Evolutionary conservation across 2,797 vertebrate species (phyloP).

Genomic region (Euphonia xanthogaster): DNA sequence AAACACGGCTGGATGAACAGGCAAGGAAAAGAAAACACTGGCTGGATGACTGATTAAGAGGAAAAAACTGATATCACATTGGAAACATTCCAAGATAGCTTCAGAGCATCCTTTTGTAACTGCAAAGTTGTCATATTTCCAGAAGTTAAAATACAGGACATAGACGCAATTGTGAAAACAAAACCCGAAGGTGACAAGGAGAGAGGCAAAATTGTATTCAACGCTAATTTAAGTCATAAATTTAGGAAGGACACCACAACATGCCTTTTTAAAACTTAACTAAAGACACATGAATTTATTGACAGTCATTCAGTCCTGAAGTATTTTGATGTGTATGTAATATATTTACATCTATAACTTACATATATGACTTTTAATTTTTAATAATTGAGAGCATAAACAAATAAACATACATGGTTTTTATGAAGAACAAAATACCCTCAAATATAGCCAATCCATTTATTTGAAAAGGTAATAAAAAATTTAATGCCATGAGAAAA

Average conservation of each 20-base stretch:
- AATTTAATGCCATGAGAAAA: not conserved
- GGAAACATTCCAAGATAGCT: not conserved
- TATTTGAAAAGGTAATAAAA: not conserved
- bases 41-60: not conserved
- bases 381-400: not conserved
- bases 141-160: not conserved
- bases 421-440: not conserved
- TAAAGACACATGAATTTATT: not conserved
- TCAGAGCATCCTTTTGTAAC: not conserved
- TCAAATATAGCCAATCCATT: not conserved
- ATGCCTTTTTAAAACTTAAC: not conserved
- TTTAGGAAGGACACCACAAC: not conserved
- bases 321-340: not conserved
- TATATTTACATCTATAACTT: not conserved
- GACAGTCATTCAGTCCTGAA: not conserved
- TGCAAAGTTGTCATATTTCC: not conserved
- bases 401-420: not conserved
- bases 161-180: not conserved
- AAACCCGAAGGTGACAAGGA: not conserved
- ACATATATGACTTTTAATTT: not conserved
- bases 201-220: not conserved
- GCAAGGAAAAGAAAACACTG: slow-evolving; percentile 21
- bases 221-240: not conserved
- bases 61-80: not conserved
- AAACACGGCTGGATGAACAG: not conserved